A percentile compares a stretch with the other conserved stretches of the same genome.
phyloP scores from a whole-genome alignment of 2,797 vertebrate genomes.

The Coluber constrictor region DNA sequence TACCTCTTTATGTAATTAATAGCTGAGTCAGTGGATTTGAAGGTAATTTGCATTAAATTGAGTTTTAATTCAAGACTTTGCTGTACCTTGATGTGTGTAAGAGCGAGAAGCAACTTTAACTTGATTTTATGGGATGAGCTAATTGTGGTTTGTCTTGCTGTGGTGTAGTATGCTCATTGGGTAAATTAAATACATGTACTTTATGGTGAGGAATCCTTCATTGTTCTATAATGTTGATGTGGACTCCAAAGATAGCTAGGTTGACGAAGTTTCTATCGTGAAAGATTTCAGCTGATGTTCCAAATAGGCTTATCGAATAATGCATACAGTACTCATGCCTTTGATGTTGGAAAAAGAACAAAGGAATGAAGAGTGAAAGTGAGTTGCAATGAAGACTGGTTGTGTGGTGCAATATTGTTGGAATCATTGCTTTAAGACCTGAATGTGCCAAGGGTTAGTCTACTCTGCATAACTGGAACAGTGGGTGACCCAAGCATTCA shows the following conservation, averaged over 20 bases:
- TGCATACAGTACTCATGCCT: not conserved
- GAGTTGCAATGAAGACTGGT: constrained; percentile 14
- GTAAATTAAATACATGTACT: constrained; percentile 64
- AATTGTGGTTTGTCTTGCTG: constrained; percentile 68
- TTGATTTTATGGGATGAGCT: constrained; percentile 64
- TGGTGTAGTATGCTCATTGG: constrained; percentile 57
- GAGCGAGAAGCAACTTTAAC: constrained; percentile 48
- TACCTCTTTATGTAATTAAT: constrained; percentile 5
- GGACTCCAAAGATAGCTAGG: constrained; percentile 53
- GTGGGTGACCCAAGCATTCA: constrained; percentile 34
- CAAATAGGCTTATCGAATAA: constrained; percentile 23
- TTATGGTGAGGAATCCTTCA: constrained; percentile 55
- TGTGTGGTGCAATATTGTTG: constrained; percentile 22
- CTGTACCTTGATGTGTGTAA: constrained; percentile 42
- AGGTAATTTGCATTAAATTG: constrained; percentile 33
- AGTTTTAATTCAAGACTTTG: constrained; percentile 35
- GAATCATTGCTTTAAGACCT: constrained; percentile 29
- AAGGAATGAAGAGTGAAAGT: not conserved
- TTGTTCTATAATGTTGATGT: constrained; percentile 61
- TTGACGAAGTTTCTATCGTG: constrained; percentile 56
- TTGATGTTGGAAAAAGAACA: constrained; percentile 7
- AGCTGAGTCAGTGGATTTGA: constrained; percentile 38
- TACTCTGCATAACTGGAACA: constrained; percentile 39
- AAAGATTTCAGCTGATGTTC: constrained; percentile 42
- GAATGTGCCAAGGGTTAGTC: not conserved